phyloP scores from a whole-genome alignment of 2,797 vertebrate genomes.

The Amblyraja radiata region DNA sequence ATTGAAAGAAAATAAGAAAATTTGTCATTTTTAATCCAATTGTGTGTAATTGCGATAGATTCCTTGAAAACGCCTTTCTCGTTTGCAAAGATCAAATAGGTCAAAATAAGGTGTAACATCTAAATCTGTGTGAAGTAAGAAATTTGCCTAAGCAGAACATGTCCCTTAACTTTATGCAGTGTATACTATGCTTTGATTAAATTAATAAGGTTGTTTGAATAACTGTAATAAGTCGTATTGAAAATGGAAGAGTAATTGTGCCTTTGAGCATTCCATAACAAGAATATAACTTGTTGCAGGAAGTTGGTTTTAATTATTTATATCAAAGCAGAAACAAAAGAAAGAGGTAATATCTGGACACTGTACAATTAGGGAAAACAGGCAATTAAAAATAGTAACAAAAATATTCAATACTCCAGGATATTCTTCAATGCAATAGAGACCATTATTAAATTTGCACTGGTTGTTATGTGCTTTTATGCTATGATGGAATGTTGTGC shows the following conservation, averaged over 20 bases:
- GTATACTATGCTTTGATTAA: neutral
- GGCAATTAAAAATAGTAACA: neutral
- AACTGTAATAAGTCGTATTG: neutral
- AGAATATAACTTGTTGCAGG: neutral
- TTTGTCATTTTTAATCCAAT: neutral
- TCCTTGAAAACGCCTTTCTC: neutral
- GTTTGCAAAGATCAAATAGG: neutral
- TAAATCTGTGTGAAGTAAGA: neutral
- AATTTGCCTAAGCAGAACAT: neutral
- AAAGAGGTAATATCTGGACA: neutral
- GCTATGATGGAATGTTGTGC: neutral
- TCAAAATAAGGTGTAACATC: neutral
- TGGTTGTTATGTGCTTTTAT: neutral
- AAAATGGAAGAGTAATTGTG: neutral
- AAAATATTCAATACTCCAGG: neutral
- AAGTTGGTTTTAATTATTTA: neutral
- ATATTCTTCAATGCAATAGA: neutral
- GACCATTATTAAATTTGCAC: slow-evolving; percentile 13
- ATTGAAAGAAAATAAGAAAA: too few relatives aligned
- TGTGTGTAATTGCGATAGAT: neutral
- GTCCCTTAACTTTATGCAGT: neutral
- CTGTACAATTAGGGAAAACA: neutral
- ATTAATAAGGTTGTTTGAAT: neutral
- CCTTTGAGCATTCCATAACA: neutral
- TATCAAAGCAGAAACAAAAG: neutral